Conservation (phyloP, 2,113 vertebrate species). For the Vidua chalybeata region DNA sequence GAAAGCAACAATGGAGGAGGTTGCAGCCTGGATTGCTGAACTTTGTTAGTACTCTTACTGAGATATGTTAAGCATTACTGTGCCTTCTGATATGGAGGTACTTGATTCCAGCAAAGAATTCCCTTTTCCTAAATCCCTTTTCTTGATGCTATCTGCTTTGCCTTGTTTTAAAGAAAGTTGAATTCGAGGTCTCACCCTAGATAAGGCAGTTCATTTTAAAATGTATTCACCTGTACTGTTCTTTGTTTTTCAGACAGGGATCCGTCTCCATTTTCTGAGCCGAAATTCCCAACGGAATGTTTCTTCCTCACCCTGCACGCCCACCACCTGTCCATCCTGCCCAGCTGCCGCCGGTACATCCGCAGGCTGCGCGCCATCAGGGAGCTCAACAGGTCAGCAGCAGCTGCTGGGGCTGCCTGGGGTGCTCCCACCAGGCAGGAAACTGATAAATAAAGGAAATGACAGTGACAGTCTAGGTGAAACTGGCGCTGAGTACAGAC, state of each 20-base stretch:
- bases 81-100: not conserved
- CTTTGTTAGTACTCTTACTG: constrained; percentile 80
- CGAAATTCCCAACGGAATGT: constrained; percentile 97
- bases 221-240: not conserved
- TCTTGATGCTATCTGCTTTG: not conserved
- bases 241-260: constrained; percentile 79
- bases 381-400: constrained; percentile 91
- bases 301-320: constrained; percentile 97
- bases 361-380: constrained; percentile 93
- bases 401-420: not conserved
- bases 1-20: constrained; percentile 94
- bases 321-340: constrained; percentile 95
- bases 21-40: constrained; percentile 86
- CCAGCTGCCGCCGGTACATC: constrained; percentile 94
- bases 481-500: not conserved
- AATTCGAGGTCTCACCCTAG: not conserved
- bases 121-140: not conserved
- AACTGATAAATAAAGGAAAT: not conserved
- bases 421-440: not conserved
- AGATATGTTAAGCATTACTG: not conserved
- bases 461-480: accelerated
- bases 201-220: not conserved
- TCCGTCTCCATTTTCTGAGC: constrained; percentile 87
- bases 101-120: not conserved
- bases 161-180: not conserved